These are phyloP conservation scores for Malurus melanocephalus DNA, from an alignment of 2,113 vertebrate genomes.

Conservation along the genomic window DNA sequence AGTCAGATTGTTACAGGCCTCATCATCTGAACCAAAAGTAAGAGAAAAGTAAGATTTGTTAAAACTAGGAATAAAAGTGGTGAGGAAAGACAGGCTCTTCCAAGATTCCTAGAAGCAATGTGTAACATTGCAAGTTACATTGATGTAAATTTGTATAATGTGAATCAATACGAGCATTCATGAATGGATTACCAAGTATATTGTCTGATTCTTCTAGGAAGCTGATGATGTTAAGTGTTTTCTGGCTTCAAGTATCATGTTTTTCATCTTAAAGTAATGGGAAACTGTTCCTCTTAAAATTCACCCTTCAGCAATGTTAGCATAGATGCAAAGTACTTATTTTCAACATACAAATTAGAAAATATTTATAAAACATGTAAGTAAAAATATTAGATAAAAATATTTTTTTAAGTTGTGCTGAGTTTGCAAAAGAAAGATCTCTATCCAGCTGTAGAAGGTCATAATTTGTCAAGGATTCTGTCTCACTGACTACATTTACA, in stretches of 20 bases:
- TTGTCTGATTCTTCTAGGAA: background rate
- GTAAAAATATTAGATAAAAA: background rate
- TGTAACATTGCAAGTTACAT: background rate
- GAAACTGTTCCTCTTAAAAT: background rate
- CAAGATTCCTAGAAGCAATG: background rate
- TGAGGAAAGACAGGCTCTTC: background rate
- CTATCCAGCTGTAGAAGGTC: background rate
- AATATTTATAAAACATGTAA: background rate
- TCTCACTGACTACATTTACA: background rate
- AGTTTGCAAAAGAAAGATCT: background rate
- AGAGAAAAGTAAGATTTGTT: background rate
- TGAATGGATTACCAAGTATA: background rate
- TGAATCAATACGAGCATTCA: background rate
- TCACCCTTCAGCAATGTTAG: background rate
- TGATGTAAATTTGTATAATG: background rate
- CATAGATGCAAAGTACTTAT: background rate
- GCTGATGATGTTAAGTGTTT: background rate
- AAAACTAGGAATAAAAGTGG: background rate
- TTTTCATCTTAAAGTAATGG: background rate
- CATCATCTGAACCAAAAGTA: background rate
- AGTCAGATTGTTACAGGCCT: background rate
- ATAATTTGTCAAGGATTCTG: background rate
- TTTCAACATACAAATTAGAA: background rate
- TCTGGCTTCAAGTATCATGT: background rate
- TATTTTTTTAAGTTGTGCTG: background rate